phyloP scores from a whole-genome alignment of 2,888 invertebrate species.

The Pterobdella sp. region DNA sequence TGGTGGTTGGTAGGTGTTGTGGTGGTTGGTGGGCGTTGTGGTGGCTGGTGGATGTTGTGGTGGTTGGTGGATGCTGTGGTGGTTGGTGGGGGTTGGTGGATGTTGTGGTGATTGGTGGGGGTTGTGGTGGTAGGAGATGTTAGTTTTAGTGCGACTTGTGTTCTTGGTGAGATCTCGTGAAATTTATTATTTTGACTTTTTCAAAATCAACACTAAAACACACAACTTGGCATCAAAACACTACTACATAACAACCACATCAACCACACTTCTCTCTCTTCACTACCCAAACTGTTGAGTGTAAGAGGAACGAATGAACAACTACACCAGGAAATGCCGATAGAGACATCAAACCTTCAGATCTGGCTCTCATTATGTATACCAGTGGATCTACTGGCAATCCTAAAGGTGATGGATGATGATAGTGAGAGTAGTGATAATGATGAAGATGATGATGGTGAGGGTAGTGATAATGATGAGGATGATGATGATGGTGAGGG shows the following conservation, averaged over 20 bases:
- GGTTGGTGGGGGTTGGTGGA: too few species aligned
- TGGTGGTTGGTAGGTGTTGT: background rate
- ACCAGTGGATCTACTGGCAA: constrained; percentile 94
- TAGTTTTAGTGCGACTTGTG: background rate
- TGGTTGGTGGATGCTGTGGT: background rate
- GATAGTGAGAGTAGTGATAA: background rate
- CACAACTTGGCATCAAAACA: background rate
- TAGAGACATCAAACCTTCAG: constrained; percentile 56
- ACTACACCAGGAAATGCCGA: background rate
- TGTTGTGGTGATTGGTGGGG: too few species aligned
- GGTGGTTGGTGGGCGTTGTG: background rate
- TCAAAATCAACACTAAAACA: too few species aligned
- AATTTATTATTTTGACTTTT: too few species aligned
- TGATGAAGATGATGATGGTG: background rate
- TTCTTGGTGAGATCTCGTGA: too few species aligned
- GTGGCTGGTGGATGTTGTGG: background rate
- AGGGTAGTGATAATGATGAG: background rate
- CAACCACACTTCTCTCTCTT: background rate
- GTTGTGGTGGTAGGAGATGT: background rate
- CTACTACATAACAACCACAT: too few species aligned
- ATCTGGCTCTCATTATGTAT: constrained; percentile 95
- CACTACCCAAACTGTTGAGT: too few species aligned
- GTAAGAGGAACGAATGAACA: too few species aligned
- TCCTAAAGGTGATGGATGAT: constrained; percentile 71
- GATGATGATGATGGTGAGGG: background rate